Conservation (phyloP, 35 echinoderm and acorn worm genomes). For the Diadema setosum region DNA sequence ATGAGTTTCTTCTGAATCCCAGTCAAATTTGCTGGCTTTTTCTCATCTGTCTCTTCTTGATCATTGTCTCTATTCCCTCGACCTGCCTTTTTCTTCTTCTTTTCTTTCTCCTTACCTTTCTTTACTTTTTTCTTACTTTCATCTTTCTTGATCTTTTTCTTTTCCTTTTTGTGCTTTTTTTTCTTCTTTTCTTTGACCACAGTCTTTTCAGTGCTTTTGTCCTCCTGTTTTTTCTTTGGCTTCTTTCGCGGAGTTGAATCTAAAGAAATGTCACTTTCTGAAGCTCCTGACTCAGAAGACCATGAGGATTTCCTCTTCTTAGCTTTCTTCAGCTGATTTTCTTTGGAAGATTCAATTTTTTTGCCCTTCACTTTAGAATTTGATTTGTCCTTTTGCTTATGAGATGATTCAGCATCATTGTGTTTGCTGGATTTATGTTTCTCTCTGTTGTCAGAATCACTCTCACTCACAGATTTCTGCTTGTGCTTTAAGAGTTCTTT, state of each 20-base stretch:
- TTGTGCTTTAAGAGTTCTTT: too few relatives aligned
- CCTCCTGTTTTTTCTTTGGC: slow-evolving; percentile 18
- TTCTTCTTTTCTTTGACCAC: not conserved
- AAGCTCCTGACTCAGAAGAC: not conserved
- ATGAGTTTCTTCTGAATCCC: slow-evolving; percentile 71
- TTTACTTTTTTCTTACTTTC: slow-evolving; percentile 33
- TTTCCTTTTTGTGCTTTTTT: slow-evolving; percentile 43
- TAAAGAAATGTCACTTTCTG: not conserved
- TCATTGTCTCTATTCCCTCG: too few relatives aligned
- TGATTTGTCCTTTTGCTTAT: not conserved
- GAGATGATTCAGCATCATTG: not conserved
- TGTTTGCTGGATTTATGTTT: not conserved
- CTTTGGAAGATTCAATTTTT: slow-evolving; percentile 10
- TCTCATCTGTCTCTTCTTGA: not conserved
- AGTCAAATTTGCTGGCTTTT: slow-evolving; percentile 8
- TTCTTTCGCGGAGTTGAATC: slow-evolving; percentile 26
- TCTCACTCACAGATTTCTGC: not conserved
- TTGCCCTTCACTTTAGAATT: not conserved
- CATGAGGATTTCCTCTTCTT: slow-evolving; percentile 37
- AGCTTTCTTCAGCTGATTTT: not conserved
- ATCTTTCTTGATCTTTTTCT: slow-evolving; percentile 64
- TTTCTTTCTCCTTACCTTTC: slow-evolving; percentile 15
- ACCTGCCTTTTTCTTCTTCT: not conserved
- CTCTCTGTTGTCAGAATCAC: not conserved
- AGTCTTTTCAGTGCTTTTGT: slow-evolving; percentile 21